These are phyloP conservation scores for Nysson spinosus DNA, from an alignment of 2,888 invertebrate species.

Conservation along the genomic window DNA sequence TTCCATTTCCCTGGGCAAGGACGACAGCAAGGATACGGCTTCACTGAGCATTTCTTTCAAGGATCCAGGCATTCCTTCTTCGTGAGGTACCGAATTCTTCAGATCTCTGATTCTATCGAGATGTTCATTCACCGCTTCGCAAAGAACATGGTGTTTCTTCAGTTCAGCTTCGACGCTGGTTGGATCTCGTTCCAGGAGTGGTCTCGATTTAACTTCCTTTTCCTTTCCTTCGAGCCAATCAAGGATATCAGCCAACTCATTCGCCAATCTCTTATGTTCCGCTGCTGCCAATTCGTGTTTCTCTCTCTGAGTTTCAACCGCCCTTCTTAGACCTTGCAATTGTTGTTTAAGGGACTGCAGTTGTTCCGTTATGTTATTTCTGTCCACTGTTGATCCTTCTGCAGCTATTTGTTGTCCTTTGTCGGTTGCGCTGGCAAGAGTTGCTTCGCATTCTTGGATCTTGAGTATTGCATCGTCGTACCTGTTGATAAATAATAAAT, in stretches of 20 bases:
- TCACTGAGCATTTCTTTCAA: constrained; percentile 91
- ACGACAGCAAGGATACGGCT: constrained; percentile 87
- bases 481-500: constrained; percentile 19
- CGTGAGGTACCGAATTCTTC: constrained; percentile 85
- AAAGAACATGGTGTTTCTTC: constrained; percentile 85
- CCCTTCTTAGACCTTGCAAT: constrained; percentile 86
- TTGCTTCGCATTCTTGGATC: constrained; percentile 94
- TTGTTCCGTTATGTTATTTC: constrained; percentile 92
- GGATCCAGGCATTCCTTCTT: constrained; percentile 88
- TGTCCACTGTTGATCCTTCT: constrained; percentile 92
- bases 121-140: constrained; percentile 84
- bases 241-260: constrained; percentile 89
- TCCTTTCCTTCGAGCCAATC: constrained; percentile 92
- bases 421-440: constrained; percentile 91
- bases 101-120: constrained; percentile 85
- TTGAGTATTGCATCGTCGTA: constrained; percentile 91
- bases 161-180: constrained; percentile 89
- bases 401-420: constrained; percentile 95
- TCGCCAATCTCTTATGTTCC: constrained; percentile 90
- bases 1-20: constrained; percentile 88
- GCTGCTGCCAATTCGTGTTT: constrained; percentile 93
- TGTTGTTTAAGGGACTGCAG: constrained; percentile 92
- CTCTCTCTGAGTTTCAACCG: constrained; percentile 91
- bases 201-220: constrained; percentile 88
- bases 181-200: constrained; percentile 87